Evolutionary conservation across 1,140 invertebrate genomes (phyloP).

Genomic region (Leptoteleia sp.): DNA sequence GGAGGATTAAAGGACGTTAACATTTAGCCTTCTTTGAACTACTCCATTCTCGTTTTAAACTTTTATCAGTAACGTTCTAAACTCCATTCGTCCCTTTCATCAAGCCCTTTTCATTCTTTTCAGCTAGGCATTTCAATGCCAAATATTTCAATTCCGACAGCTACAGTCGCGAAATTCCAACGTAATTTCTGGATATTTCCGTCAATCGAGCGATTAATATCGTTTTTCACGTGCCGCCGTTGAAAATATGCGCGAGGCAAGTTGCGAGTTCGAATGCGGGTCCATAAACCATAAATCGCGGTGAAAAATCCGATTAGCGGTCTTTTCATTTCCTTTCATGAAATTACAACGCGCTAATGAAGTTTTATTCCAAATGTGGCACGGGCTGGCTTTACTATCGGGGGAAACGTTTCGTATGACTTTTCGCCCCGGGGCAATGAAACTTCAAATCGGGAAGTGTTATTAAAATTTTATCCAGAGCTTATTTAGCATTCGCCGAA

Average conservation of each 20-base stretch:
- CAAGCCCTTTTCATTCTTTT: no score
- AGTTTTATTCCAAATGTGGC: conserved; percentile 35
- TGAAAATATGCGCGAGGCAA: conserved; percentile 2
- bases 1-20: no score
- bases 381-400: conserved; percentile 6
- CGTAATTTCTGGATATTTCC: conserved; percentile 8
- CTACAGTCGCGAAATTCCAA: conserved; percentile 1
- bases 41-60: no score
- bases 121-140: no score
- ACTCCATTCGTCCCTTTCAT: no score
- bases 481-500: conserved; percentile 2
- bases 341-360: conserved; percentile 50
- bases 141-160: no score
- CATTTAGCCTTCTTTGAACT: no score
- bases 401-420: conserved; percentile 25
- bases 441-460: conserved; percentile 40
- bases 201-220: conserved; percentile 4
- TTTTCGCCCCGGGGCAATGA: conserved; percentile 30
- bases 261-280: conserved; percentile 8
- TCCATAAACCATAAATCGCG: conserved; percentile 36
- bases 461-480: conserved; percentile 37
- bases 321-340: conserved; percentile 51
- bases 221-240: neutral
- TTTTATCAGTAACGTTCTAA: no score
- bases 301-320: conserved; percentile 32